Conservation (phyloP, 1,140 invertebrate genomes). For the Rhyacophila brunnea region DNA sequence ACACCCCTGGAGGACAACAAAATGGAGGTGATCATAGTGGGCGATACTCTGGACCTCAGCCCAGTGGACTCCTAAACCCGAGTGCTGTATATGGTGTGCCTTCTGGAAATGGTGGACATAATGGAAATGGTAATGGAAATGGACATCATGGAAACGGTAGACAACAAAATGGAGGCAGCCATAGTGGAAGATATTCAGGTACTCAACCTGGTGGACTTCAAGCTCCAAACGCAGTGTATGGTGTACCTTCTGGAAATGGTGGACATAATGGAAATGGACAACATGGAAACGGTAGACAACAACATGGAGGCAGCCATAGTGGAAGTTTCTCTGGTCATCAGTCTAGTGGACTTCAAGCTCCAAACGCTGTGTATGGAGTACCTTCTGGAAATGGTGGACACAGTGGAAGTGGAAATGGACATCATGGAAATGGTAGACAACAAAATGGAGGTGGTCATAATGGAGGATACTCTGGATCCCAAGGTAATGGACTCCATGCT, state of each 20-base stretch:
- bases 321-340: background rate
- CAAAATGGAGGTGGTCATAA: background rate
- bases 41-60: background rate
- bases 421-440: too few species aligned
- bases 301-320: background rate
- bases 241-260: slow-evolving; percentile 15
- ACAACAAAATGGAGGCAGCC: too few species aligned
- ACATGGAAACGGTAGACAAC: too few species aligned
- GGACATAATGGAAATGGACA: slow-evolving; percentile 16
- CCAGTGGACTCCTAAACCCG: background rate
- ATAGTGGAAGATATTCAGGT: background rate
- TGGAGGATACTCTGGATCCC: background rate
- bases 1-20: background rate
- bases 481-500: background rate
- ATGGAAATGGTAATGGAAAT: slow-evolving; percentile 20
- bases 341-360: background rate
- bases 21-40: background rate
- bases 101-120: slow-evolving; percentile 13
- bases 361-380: slow-evolving; percentile 17
- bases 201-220: background rate
- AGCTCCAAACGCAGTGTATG: slow-evolving; percentile 14
- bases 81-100: slow-evolving; percentile 20
- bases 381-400: slow-evolving; percentile 14
- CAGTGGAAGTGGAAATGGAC: slow-evolving; percentile 16
- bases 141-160: too few species aligned